Evolutionary conservation across 2,888 invertebrate species (phyloP), one percentile per base, ranked within the genome.

Genomic region (Mystacides longicornis): DNA sequence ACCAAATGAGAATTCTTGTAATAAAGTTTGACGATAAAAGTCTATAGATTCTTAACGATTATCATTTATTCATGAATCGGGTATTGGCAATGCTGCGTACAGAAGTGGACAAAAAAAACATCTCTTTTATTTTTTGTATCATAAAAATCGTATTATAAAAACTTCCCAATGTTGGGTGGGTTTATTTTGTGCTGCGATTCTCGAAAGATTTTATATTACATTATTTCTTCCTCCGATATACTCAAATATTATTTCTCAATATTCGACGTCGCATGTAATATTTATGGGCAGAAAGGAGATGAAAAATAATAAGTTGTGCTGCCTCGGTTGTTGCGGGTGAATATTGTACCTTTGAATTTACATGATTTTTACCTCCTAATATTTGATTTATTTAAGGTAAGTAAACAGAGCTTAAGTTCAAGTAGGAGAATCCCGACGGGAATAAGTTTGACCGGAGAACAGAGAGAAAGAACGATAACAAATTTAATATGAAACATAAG

Each of bases 381-480:
- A 55, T 54, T 46, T 60, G 56, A 60, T 60, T 60, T 60, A 60
- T 60, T 56, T 56, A 43, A 21, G 48, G 50, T 20, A 45, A 51
- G 51, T 50, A 55, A 53, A 55, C 55, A 56, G 33, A 56, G 51
- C 51, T 54, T 54, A 58, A 55, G 55, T 54, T 54, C 33, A 47
- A 20, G 49, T 47, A 49, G 50, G 57, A 57, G 46, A 56, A 55
- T 49, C 46, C 43, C 54, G 47, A 31, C 45, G 52, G 50, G 51
- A 45, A 55, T 58, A 58, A 58, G 57, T 58, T 58, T 58, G 55
- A 58, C 57, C 57, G 57, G 55, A 58, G 49, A 58, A 55, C 52
- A 52, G 55, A 52, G n/a, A 50, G 55, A 58, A 52, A 55, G 52
- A 58, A 49, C 57, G 52, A 51, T 55, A 58, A 58, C 57, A 58